Conservation (phyloP, 2,888 invertebrate genomes). For the Polyommatus icarus region DNA sequence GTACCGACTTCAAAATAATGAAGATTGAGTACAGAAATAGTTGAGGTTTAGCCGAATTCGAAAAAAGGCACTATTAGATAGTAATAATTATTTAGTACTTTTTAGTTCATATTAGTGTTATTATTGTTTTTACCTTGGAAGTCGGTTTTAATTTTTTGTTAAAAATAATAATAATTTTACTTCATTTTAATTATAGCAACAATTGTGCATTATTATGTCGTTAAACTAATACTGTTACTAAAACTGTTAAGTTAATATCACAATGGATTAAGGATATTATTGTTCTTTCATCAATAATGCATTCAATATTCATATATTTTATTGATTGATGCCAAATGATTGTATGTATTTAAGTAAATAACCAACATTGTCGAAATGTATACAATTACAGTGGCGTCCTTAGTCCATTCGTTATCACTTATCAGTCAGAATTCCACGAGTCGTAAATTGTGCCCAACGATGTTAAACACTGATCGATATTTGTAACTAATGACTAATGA, state of each 20-base stretch:
- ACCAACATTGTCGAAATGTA: neutral
- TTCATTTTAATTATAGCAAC: neutral
- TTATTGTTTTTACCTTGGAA: too few relatives aligned
- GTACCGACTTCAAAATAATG: too few relatives aligned
- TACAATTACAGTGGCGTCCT: neutral
- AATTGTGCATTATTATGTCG: neutral
- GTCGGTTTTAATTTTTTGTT: too few relatives aligned
- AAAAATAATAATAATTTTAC: neutral
- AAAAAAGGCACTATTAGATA: too few relatives aligned
- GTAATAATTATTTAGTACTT: too few relatives aligned
- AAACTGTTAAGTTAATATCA: neutral
- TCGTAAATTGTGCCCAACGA: neutral
- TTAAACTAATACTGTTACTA: neutral
- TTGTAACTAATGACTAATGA: too few relatives aligned
- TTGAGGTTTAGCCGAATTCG: too few relatives aligned
- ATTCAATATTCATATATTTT: neutral
- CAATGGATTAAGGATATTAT: neutral
- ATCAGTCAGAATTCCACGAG: neutral
- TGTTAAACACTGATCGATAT: too few relatives aligned
- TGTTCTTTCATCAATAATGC: neutral
- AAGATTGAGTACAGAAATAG: too few relatives aligned
- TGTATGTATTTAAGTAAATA: neutral
- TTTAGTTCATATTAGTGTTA: too few relatives aligned
- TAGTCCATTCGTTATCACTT: neutral
- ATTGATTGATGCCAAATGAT: conserved; percentile 3